Evolutionary conservation across 30 jellyfish, hydroid and myxozoan genomes (phyloP), one percentile per base, ranked within the genome.

Genomic region (Cassiopea andromeda): DNA sequence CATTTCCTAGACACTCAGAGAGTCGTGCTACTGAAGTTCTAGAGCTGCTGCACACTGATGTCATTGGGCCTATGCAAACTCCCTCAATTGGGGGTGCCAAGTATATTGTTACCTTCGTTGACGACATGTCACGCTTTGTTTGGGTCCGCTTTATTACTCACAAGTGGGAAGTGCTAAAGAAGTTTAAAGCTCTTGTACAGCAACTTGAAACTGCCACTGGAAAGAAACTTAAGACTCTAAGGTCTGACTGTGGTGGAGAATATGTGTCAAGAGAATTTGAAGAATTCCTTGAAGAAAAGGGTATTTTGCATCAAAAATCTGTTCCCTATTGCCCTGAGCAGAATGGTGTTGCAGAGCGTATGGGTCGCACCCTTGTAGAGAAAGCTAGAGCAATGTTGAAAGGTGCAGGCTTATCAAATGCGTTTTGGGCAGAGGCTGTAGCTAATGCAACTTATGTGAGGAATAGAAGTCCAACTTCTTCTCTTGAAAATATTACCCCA

Each of bases 361-460:
- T 85, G 59, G 74, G 58, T 38, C 81, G 54, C 60, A 72, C 19
- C 43, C 14, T 61, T 8, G 46, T 66, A 18, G 90, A 70, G 50
- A 61, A 47, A 7, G 71, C 50, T 2, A 19, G 76, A 2, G 46
- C 85, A 1, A 84, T 84, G 92, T 46, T 84, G 50, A 75, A 69
- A 15, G 27, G 70, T 71, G 46, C 92, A 15, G 46, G 61, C 43
- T 17, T 61, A 8, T 17, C 73, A 8, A 13, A 8, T 8, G 43
- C 3, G 19, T 61, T 61, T 61, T 90, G 94, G 97, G 97, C 97
- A 47, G 97, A 90, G 68, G 97, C 96, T 18, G 69, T 90, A 57
- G 18, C 78, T 1, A 90, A 96, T 45, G 95, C 97, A 17, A 91
- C 60, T 1, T 86, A 74, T 66, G 38, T 86, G 71, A 69, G 73